phyloP scores from a whole-genome alignment of 2,797 vertebrate genomes.

The Malacoraja senta region DNA sequence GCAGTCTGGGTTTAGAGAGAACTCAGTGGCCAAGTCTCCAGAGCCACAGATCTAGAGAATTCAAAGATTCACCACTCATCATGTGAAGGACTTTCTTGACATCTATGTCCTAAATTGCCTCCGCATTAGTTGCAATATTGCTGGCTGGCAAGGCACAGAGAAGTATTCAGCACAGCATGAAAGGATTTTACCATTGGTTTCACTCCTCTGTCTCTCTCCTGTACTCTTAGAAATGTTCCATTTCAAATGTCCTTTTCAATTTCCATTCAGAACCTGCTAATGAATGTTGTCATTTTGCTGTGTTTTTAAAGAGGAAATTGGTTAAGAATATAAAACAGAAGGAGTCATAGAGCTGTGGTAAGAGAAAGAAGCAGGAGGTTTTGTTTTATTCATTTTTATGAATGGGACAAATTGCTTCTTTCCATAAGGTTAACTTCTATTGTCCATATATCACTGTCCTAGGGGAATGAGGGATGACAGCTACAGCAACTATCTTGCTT shows the following conservation, averaged over 20 bases:
- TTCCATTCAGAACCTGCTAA: background rate
- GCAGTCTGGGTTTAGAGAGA: too few relatives aligned
- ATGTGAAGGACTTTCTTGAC: too few relatives aligned
- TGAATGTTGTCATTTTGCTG: background rate
- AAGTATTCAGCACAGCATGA: background rate
- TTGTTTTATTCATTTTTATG: background rate
- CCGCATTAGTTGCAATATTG: too few relatives aligned
- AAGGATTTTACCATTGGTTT: background rate
- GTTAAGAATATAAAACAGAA: background rate
- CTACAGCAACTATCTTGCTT: background rate
- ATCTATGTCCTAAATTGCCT: too few relatives aligned
- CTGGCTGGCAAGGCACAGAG: background rate
- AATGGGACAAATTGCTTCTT: background rate
- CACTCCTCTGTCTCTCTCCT: background rate
- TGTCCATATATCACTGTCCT: background rate
- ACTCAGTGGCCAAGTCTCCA: too few relatives aligned
- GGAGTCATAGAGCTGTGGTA: background rate
- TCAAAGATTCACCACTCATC: too few relatives aligned
- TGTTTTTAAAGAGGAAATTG: background rate
- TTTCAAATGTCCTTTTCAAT: background rate
- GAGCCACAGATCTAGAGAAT: too few relatives aligned
- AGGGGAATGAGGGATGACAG: background rate
- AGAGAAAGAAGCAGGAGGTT: too few relatives aligned
- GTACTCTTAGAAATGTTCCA: background rate
- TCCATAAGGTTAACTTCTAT: background rate